These are phyloP conservation scores for Phalanger gymnotis DNA, from an alignment of 2,797 vertebrate genomes.

Conservation along the genomic window DNA sequence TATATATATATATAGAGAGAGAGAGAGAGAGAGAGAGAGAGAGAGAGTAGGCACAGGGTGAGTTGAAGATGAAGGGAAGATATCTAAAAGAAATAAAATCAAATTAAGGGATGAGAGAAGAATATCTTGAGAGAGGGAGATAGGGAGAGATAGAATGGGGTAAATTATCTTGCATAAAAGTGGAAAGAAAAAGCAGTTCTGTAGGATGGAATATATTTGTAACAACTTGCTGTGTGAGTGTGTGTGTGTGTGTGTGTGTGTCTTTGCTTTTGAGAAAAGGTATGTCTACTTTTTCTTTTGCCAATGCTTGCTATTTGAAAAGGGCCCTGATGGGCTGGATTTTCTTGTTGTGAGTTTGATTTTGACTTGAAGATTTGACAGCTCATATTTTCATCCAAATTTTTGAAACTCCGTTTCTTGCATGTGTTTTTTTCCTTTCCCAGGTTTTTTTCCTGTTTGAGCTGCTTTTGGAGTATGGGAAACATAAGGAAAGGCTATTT, in stretches of 20 bases:
- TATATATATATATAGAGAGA: too few relatives aligned
- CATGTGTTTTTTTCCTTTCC: rapidly evolving
- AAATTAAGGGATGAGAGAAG: too few relatives aligned
- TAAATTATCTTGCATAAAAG: too few relatives aligned
- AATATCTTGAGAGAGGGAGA: too few relatives aligned
- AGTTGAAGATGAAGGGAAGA: too few relatives aligned
- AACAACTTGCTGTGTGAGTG: neutral
- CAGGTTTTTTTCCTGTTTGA: rapidly evolving
- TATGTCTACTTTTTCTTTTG: neutral
- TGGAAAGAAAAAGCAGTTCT: too few relatives aligned
- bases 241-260: neutral
- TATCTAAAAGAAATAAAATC: too few relatives aligned
- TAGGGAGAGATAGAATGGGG: too few relatives aligned
- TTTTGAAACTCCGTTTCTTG: rapidly evolving
- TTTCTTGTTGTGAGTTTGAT: rapidly evolving
- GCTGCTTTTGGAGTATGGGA: neutral
- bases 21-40: too few relatives aligned
- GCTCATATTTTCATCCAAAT: neutral
- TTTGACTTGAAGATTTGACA: neutral
- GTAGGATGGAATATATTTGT: too few relatives aligned
- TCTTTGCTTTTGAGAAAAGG: neutral
- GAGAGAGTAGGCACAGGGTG: too few relatives aligned
- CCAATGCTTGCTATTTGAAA: constrained; percentile 43
- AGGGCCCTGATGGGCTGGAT: neutral
- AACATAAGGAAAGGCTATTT: neutral